A percentile compares a stretch with the other conserved stretches of the same genome.
Conservation (phyloP, 2,113 vertebrate genomes). For the Anhinga rufa region DNA sequence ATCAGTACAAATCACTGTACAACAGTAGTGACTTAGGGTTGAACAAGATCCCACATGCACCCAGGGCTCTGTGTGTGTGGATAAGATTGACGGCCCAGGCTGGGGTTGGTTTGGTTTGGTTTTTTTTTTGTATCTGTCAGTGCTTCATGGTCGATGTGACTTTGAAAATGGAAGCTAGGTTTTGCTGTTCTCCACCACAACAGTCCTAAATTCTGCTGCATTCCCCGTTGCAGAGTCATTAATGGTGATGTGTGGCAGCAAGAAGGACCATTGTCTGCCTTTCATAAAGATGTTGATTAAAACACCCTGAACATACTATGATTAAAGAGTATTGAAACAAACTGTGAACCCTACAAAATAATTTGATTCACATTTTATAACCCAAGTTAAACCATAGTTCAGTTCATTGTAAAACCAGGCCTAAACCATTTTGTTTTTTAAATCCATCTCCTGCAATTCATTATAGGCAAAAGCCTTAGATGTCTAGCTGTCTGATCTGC, state of each 20-base stretch:
- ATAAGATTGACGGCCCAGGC: background rate
- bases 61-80: fast-evolving
- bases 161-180: background rate
- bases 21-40: background rate
- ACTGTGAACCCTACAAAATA: background rate
- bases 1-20: background rate
- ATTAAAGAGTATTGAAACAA: background rate
- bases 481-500: background rate
- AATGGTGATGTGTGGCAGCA: background rate
- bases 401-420: background rate
- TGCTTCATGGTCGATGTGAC: background rate
- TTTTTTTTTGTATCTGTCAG: background rate
- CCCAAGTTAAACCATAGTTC: background rate
- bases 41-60: background rate
- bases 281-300: background rate
- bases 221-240: background rate
- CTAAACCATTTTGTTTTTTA: background rate
- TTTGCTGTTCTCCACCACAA: background rate
- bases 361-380: background rate
- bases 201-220: background rate
- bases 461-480: background rate
- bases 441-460: background rate
- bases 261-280: background rate
- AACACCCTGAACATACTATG: background rate
- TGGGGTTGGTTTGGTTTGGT: background rate